Percentiles rank a stretch among this genome's conserved stretches.
These are phyloP conservation scores for Psilopogon haemacephalus DNA, from an alignment of 2,113 vertebrate genomes.

Conservation along the genomic window DNA sequence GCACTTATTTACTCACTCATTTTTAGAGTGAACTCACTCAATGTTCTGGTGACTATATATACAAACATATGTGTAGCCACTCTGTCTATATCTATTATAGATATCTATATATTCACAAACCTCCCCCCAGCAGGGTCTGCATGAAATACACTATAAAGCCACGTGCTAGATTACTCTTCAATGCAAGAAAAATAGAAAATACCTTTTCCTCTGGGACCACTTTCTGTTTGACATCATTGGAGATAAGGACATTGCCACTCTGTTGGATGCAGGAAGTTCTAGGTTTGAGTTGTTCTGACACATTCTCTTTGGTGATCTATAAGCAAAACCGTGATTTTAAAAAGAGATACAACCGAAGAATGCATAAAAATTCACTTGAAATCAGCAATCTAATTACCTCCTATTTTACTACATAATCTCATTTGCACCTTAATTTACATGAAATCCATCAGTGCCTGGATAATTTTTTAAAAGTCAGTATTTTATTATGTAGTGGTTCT, in stretches of 20 bases:
- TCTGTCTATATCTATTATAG: background rate
- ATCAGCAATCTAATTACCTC: background rate
- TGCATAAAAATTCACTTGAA: background rate
- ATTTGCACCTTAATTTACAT: background rate
- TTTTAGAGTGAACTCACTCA: background rate
- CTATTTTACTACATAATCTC: background rate
- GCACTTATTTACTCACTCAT: too few relatives aligned
- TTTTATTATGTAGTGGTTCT: background rate
- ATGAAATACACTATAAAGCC: background rate
- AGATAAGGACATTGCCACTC: slow-evolving; percentile 3
- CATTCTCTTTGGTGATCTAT: slow-evolving; percentile 51
- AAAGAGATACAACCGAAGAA: background rate
- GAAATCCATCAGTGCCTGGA: background rate
- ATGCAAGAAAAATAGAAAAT: background rate
- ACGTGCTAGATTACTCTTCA: background rate
- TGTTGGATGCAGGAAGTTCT: slow-evolving; percentile 30
- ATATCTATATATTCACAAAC: background rate
- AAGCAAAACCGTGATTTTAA: slow-evolving; percentile 19
- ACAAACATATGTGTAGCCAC: background rate
- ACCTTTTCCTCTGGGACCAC: slow-evolving; percentile 21
- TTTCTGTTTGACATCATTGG: slow-evolving; percentile 42
- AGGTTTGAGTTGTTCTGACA: slow-evolving; percentile 25
- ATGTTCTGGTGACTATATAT: background rate
- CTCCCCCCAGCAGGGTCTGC: background rate
- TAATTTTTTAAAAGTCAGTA: background rate